These are phyloP conservation scores for Drosophila pseudotalamancana DNA, from an alignment of 2,888 invertebrate species.

Conservation along the genomic window DNA sequence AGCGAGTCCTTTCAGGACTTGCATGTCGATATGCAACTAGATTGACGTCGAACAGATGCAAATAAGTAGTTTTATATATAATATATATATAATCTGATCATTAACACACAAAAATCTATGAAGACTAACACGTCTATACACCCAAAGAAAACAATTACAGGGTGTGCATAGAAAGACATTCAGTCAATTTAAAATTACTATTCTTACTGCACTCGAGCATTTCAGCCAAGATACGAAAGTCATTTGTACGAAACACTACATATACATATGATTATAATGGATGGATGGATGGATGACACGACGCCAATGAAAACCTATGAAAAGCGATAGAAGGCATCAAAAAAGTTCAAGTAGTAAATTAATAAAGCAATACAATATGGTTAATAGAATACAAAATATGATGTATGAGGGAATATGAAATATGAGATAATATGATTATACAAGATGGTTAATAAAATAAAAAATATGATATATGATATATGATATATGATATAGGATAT, in stretches of 20 bases:
- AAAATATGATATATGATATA: neutral
- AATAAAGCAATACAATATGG: conserved; percentile 53
- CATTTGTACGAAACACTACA: neutral
- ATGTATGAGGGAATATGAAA: neutral
- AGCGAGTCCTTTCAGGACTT: conserved; percentile 3
- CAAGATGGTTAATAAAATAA: neutral
- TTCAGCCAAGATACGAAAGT: neutral
- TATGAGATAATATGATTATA: neutral
- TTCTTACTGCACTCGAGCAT: conserved; percentile 6
- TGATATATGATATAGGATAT: neutral
- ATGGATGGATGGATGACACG: conserved; percentile 3
- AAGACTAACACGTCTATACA: conserved; percentile 32
- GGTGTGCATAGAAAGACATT: conserved; percentile 1
- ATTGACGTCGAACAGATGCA: conserved; percentile 23
- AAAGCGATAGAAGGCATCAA: conserved; percentile 38
- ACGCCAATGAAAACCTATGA: conserved; percentile 58
- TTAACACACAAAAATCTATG: conserved; percentile 7
- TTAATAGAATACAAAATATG: neutral
- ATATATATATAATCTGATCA: conserved; percentile 11
- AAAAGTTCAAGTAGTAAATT: conserved; percentile 49
- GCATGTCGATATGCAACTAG: conserved; percentile 20
- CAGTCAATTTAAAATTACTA: neutral
- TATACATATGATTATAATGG: conserved; percentile 5
- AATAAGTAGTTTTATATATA: conserved; percentile 1
- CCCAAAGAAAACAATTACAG: conserved; percentile 3